Conservation (phyloP, 2,888 invertebrate genomes). For the Plutella xylostella region DNA sequence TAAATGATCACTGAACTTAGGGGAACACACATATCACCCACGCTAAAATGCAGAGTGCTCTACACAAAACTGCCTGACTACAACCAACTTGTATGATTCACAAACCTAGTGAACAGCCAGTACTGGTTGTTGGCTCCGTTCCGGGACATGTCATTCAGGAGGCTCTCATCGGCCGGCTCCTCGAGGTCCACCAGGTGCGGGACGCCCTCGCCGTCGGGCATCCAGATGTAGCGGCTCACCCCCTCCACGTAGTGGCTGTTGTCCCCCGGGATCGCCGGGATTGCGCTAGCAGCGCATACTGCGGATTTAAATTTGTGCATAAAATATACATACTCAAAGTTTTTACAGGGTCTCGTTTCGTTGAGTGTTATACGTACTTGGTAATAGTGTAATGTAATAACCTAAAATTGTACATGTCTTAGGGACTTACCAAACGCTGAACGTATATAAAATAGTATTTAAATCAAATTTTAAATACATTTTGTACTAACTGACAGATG, state of each 20-base stretch:
- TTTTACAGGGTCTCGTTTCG: no score
- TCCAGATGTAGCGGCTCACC: constrained; percentile 39
- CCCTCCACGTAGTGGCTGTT: constrained; percentile 43
- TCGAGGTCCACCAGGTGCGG: constrained; percentile 37
- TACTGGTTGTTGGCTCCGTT: constrained; percentile 39
- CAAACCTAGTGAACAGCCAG: constrained; percentile 30
- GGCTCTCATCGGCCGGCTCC: constrained; percentile 22
- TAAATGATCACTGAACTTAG: no score
- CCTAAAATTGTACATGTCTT: no score
- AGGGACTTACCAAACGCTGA: no score
- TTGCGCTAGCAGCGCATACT: constrained; percentile 27
- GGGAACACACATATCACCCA: no score
- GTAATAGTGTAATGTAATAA: no score
- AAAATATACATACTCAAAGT: not conserved
- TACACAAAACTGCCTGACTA: no score
- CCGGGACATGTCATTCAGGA: constrained; percentile 18
- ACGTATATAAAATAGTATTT: not conserved
- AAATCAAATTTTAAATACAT: no score
- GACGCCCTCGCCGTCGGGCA: constrained; percentile 36
- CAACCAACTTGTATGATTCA: no score
- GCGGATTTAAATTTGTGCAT: constrained; percentile 8
- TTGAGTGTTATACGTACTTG: no score
- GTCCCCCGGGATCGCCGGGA: constrained; percentile 31
- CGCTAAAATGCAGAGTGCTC: no score
- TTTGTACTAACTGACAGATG: no score